Percentiles rank a stretch among this genome's conserved stretches.
phyloP scores from a whole-genome alignment of 2,113 vertebrate genomes.

The Rallus limicola region DNA sequence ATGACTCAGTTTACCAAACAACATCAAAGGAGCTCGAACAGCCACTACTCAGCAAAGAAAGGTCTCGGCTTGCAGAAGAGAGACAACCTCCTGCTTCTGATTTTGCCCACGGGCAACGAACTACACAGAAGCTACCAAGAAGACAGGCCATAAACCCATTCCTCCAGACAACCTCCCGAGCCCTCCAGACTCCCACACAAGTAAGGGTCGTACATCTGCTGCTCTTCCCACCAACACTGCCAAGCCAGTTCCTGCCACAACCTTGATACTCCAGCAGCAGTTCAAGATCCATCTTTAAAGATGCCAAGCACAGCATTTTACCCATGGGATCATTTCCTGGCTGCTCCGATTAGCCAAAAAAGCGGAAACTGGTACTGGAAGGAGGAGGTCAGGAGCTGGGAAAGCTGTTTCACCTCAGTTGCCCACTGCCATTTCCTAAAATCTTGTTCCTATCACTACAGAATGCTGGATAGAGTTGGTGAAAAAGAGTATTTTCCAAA shows the following conservation, averaged over 20 bases:
- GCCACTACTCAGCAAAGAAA: neutral
- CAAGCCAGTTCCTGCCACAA: neutral
- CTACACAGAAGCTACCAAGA: neutral
- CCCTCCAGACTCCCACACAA: neutral
- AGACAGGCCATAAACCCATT: neutral
- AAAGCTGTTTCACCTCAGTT: neutral
- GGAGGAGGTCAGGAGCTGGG: neutral
- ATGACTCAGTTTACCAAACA: slow-evolving; percentile 27
- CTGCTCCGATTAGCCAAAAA: neutral
- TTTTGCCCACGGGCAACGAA: neutral
- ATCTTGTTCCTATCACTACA: neutral
- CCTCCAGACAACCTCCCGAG: neutral
- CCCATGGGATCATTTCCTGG: neutral
- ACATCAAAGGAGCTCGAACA: slow-evolving; percentile 5
- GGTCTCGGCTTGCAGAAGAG: neutral
- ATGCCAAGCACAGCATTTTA: neutral
- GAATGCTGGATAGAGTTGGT: neutral
- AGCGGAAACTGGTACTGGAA: neutral
- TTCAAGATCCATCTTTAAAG: neutral
- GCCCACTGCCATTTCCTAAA: neutral
- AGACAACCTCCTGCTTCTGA: neutral
- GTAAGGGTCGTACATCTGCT: fast-evolving
- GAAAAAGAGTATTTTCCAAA: neutral
- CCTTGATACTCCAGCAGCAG: neutral
- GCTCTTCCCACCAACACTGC: neutral